Percentiles rank a stretch among this genome's conserved stretches.
Evolutionary conservation across 2,888 invertebrate species (phyloP).

Genomic region (Harmothoe impar): DNA sequence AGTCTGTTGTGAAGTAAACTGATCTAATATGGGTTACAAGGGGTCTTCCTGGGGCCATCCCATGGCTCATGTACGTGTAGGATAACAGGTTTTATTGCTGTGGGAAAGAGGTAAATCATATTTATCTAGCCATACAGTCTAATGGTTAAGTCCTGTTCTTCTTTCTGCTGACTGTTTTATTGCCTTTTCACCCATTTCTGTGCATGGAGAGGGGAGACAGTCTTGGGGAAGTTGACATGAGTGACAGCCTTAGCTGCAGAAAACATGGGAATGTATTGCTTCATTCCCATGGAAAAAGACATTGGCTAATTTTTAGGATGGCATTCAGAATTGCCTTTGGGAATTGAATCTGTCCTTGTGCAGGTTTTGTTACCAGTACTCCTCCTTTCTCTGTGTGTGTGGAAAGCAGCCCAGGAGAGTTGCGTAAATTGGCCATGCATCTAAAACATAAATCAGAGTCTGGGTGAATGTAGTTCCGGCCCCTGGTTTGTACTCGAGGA

Average conservation of each 20-base stretch:
- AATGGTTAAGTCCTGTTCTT: neutral
- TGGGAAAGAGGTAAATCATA: neutral
- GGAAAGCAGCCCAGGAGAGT: neutral
- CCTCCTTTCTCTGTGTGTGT: too few species aligned
- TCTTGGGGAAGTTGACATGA: too few species aligned
- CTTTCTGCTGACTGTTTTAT: neutral
- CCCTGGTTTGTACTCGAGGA: neutral
- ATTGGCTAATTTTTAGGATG: too few species aligned
- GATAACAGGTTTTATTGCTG: neutral
- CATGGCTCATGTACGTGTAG: slow-evolving; percentile 14
- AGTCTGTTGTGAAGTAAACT: neutral
- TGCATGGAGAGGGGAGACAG: too few species aligned
- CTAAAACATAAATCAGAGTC: neutral
- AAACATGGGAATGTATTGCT: too few species aligned
- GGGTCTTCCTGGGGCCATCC: neutral
- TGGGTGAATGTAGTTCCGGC: neutral
- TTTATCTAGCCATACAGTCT: neutral
- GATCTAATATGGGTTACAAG: slow-evolving; percentile 21
- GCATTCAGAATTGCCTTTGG: too few species aligned
- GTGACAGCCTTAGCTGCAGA: too few species aligned
- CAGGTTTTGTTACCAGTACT: too few species aligned
- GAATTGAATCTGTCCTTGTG: too few species aligned
- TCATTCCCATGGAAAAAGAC: too few species aligned
- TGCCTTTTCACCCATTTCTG: too few species aligned
- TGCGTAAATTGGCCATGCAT: neutral